Base-by-base conservation (phyloP, 2,113 vertebrate genomes). In the Phoxinus phoxinus region DNA sequence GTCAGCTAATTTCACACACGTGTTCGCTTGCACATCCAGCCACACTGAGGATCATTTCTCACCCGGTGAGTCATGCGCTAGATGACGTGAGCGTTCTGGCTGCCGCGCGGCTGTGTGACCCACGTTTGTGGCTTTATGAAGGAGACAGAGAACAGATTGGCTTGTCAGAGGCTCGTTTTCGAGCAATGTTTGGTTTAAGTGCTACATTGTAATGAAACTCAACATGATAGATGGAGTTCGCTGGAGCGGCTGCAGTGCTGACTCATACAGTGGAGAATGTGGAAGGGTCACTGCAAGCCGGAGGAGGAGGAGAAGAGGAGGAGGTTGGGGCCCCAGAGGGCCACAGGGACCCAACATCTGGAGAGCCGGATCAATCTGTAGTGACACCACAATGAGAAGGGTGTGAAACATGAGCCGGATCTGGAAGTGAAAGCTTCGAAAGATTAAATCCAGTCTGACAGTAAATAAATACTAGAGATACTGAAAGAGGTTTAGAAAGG, bases 91-190 rank as follows among this genome's bases (percentile, higher is more conserved):
- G 53, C 17, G 58, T 35, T 37, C 81, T 85, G 86, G 83, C 59
- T 25, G 58, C 61, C 19, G 37, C 71, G 13, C 27, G 2, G 19
- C 58, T n/a, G 17, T 74, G 77, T 81, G 67, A 46, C 76, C 76
- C 56, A 37, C 80, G 83, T 87, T 53, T 53, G 83, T 79, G 56
- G 82, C 27, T 87, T 84, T 67, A 30, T 79, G 67, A 75, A 44
- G 63, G 46, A 53, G 73, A 88, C 69, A 35, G 15, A 65, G 44
- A 86, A 86, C 87, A 88, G 87, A 88, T 85, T 81, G 59, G 48
- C 48, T 73, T 87, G 84, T 83, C 41, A 51, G 25, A 78, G 56
- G 71, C 37, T 71, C 25, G 61, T 72, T 58, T 67, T 85, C 44
- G 2, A 85, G 12, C 53, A 21, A 23, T 59, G 35, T 80, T 85